Percentiles rank a stretch among this genome's conserved stretches.
phyloP scores from a whole-genome alignment of 2,888 invertebrate genomes.

The Heliconius erato region DNA sequence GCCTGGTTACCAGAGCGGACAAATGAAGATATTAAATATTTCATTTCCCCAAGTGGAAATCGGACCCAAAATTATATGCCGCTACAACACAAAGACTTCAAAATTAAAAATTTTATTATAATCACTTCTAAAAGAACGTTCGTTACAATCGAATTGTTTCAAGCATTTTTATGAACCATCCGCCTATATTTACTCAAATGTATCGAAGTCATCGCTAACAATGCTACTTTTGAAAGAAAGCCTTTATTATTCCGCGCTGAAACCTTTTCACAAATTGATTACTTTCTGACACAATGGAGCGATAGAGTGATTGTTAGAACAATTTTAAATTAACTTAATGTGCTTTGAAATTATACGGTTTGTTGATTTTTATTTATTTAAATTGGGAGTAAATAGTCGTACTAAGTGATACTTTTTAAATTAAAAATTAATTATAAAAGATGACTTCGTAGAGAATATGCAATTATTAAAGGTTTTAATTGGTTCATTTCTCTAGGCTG shows the following conservation, averaged over 20 bases:
- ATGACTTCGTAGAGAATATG: too few relatives aligned
- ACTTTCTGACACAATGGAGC: slow-evolving; percentile 25
- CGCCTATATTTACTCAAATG: slow-evolving; percentile 12
- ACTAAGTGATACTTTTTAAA: too few relatives aligned
- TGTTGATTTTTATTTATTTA: background rate
- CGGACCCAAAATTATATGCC: background rate
- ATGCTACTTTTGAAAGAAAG: slow-evolving; percentile 3
- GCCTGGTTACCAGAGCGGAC: background rate
- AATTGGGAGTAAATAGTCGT: background rate
- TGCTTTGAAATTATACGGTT: background rate
- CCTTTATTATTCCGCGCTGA: slow-evolving; percentile 6
- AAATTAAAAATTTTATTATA: background rate
- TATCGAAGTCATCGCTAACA: slow-evolving; percentile 13
- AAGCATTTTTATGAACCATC: background rate
- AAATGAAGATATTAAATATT: background rate
- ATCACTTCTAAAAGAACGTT: background rate
- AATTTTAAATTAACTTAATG: slow-evolving; percentile 10
- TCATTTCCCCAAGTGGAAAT: background rate
- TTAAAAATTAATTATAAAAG: too few relatives aligned
- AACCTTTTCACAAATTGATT: slow-evolving; percentile 22
- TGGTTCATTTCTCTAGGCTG: too few relatives aligned
- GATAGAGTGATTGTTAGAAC: slow-evolving; percentile 21
- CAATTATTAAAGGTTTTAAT: too few relatives aligned
- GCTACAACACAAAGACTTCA: background rate
- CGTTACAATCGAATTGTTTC: background rate